phyloP scores from a whole-genome alignment of 2,797 vertebrate genomes.

The Pseudochirops cupreus region DNA sequence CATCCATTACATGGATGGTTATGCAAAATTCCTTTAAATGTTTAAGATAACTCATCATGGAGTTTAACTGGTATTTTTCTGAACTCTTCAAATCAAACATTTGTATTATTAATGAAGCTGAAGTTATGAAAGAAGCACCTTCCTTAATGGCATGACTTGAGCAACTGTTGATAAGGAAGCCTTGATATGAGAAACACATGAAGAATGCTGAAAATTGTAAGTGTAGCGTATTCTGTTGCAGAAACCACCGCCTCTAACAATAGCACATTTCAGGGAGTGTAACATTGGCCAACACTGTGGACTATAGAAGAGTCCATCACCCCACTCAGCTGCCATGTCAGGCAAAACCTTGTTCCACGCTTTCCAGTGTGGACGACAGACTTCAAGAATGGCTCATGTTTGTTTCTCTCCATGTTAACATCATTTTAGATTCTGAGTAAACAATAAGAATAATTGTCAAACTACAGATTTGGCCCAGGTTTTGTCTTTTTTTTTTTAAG shows the following conservation, averaged over 20 bases:
- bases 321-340: background rate
- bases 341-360: background rate
- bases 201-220: background rate
- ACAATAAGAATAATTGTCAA: slow-evolving; percentile 42
- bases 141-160: background rate
- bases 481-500: slow-evolving; percentile 33
- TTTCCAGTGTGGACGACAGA: background rate
- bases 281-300: background rate
- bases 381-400: background rate
- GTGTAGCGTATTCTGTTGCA: background rate
- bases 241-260: background rate
- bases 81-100: background rate
- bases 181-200: background rate
- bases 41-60: background rate
- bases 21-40: background rate
- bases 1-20: background rate
- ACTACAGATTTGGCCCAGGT: background rate
- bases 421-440: slow-evolving; percentile 42
- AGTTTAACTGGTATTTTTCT: background rate
- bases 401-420: slow-evolving; percentile 50
- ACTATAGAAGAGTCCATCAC: background rate
- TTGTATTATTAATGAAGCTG: background rate
- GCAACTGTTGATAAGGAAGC: background rate
- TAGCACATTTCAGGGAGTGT: background rate
- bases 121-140: background rate